Evolutionary conservation across 2,888 invertebrate species (phyloP), one percentile per base, ranked within the genome.

Genomic region (Caenorhabditis drosophilae): DNA sequence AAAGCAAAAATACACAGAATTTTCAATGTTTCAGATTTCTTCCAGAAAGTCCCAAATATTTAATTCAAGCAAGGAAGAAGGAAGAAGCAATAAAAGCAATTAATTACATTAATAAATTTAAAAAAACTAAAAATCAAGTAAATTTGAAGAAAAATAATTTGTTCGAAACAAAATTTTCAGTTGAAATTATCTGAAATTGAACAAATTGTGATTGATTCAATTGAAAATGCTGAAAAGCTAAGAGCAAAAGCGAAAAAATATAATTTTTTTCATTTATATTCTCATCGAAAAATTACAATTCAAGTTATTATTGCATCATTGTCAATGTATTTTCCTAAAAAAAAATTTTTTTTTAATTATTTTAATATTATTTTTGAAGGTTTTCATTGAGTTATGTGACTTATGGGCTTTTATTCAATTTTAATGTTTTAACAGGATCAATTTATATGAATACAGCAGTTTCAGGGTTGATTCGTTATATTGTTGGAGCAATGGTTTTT

Each of bases 361-460:
- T 47, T 25, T 31, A 2, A 15, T 7, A 31, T 16, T n/a, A 12
- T 25, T 23, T 23, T 59, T 75, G 36, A 55, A 76, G 76, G 58
- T 69, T 78, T 41, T 68, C 76, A 9, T 48, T 77, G 4, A 66
- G 67, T 34, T 70, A 75, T 31, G 68, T 79, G 26, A 79, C 76
- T 25, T 79, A 81, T 44, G 77, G 73, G 7, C 67, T 81, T 1
- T 52, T 81, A 7, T 81, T 77, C 70, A 80, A 80, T 36, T 69
- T 78, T 67, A 75, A 75, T 45, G 69, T 67, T 11, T 66, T 77
- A 20, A 64, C 67, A 31, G 79, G 79, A 2, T 75, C 75, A 3
- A 68, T 79, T 25, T 78, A 73, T 51, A 45, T 75, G 56, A 80
- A 80, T 53, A 67, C 70, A 27, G 73, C 74, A 0, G 56, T 75